Evolutionary conservation across 1,140 invertebrate genomes (phyloP), one percentile per base, ranked within the genome.

Genomic region (Camponotus floridanus): DNA sequence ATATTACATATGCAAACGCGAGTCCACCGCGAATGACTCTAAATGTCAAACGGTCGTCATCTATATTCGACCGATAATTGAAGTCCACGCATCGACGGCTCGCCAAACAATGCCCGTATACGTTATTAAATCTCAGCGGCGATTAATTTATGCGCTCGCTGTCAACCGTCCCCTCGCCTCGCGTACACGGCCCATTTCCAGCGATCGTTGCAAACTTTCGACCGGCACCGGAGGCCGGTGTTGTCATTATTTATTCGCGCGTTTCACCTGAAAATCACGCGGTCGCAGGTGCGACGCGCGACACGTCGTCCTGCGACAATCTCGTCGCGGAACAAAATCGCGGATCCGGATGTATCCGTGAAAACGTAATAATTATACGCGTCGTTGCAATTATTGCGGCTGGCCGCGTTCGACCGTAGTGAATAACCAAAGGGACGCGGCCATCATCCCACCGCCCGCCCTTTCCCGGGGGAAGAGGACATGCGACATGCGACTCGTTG

Each of bases 111-210:
- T 70, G 13, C 51, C 39, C 39, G 31, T 57, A 21, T 57, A 57
- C 71, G 79, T 83, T 74, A 83, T 83, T 83, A 83, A 83, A 83
- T 83, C 79, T 83, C 79, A n/a, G n/a, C 39, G 67, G 26, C 79
- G 68, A 83, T 83, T 83, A 83, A 83, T 83, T 83, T 74, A 83
- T 74, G 68, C 68, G 55, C 68, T 36, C 64, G 26, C 68, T 74
- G 79, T 83, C 79, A 83, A 80, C 33, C 48, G 39, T 26, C n/a
- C 33, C 45, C 21, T 57, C 9, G 48, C 26, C 31, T 15, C 65
- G 11, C 48, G 18, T 26, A 7, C 11, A 61, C 48, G 18, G 42
- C 7, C 15, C 55, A 45, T 65, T 67, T 80, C n/a, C 76, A 59
- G 76, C 61, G 45, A 76, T 84, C 31, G 42, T 26, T 59, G 9